Evolutionary conservation across 1,140 invertebrate species (phyloP), one percentile per base, ranked within the genome.

Genomic region (Vanessa tameamea): DNA sequence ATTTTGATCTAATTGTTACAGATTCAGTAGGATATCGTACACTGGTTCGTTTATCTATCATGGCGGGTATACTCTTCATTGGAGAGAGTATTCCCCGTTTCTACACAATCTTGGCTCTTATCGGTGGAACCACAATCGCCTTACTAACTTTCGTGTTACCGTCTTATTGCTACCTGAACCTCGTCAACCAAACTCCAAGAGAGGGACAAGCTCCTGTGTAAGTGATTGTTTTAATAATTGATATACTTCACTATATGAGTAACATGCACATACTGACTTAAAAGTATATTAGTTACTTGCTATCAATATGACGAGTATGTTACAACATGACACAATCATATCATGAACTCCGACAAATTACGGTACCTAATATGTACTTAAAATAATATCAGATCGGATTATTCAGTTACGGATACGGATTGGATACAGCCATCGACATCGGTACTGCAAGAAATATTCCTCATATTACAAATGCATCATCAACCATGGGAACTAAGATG

Each of bases 121-220:
- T 97, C n/a, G 96, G 96, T 2, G 95, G 94, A 12, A 95, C 95
- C 3, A 96, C 95, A 4, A 93, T 96, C 11, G 95, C 95, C 0
- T 81, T 96, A 3, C 88, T 95, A 14, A 95, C 95, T 3, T 95
- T 96, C 80, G 93, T 97, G 3, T 92, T 96, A 65, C 96, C 96
- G 0, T 94, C 94, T 0, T 87, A 95, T 6, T 96, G 96, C 87
- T 96, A 96, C 80, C 90, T 96, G 78, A 94, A 89, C 68, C 90
- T 97, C 0, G 89, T 92, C 71, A 84, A 69, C 61, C 85, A 85
- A 47, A 59, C 80, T 0, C 70, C 78, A 0, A 57, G 66, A 3
- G 83, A 85, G 16, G 83, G 82, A 64, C 82, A 84, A 59, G 47
- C 72, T 2, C 47, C 84, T 31, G 16, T 78, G 87, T 91, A 75